Base-by-base conservation (phyloP, 2,797 vertebrate genomes). In the Anomalospiza imberbis region DNA sequence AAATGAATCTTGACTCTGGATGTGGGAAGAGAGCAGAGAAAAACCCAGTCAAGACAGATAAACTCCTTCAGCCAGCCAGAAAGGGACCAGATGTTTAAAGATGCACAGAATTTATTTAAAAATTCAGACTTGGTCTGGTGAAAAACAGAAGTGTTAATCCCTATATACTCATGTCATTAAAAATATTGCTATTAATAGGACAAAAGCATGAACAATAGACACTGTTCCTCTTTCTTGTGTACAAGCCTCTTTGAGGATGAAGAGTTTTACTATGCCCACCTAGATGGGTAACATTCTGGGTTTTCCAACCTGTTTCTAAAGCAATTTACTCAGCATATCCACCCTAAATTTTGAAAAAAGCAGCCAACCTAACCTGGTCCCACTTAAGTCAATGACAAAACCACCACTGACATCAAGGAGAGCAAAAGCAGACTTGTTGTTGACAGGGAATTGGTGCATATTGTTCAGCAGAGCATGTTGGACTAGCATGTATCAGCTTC, bases 401-500 rank as follows among this genome's bases (percentile, higher is more conserved):
- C 47, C 71, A 21, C 75, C 85, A 75, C 2, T 75, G 93, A 70
- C 89, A 93, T 81, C 79, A 66, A 91, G 89, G 85, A 91, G 76
- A 89, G 93, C 66, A 88, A 74, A 95, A 89, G 82, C 91, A 78
- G 75, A 51, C 51, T 3, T 5, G 89, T 63, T 88, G 72, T 91
- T 81, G 54, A 60, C 62, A 50, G 73, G 77, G 85, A 92, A 66
- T 61, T 84, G 92, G 75, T 95, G 93, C 11, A 6, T 73, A 29
- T 62, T 96, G 89, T 89, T 89, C 89, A 86, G 85, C 92, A 3
- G 4, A 92, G 92, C 95, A 73, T 93, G 87, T 85, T 44, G 0
- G 89, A 75, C 92, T 53, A 81, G 85, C 79, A 40, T 93, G 92
- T 89, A 95, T 92, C 94, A 79, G 89, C 94, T 88, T 78, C 85